Evolutionary conservation across 2,888 invertebrate genomes (phyloP).

Genomic region (Bedellia somnulentella): DNA sequence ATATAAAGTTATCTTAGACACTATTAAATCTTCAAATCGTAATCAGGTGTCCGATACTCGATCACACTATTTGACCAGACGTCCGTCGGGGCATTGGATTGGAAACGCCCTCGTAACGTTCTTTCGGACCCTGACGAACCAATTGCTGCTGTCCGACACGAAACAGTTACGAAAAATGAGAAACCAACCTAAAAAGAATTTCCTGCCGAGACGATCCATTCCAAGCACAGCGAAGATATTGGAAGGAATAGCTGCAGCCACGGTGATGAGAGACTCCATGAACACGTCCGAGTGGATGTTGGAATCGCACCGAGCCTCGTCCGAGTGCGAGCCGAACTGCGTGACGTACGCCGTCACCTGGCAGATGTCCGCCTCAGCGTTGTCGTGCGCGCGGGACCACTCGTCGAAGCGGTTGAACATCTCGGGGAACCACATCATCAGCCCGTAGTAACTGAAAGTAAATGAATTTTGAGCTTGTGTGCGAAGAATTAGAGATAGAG

Average conservation of each 20-base stretch:
- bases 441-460: slow-evolving; percentile 84
- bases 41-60: no score
- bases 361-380: slow-evolving; percentile 70
- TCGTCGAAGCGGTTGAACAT: slow-evolving; percentile 89
- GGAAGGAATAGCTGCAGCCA: slow-evolving; percentile 83
- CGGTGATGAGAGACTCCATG: slow-evolving; percentile 83
- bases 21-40: no score
- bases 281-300: slow-evolving; percentile 79
- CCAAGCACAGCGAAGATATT: slow-evolving; percentile 80
- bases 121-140: neutral
- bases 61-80: no score
- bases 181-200: slow-evolving; percentile 73
- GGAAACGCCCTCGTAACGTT: no score
- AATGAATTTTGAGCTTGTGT: no score
- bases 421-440: slow-evolving; percentile 98
- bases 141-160: neutral
- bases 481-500: no score
- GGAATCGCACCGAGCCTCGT: slow-evolving; percentile 63
- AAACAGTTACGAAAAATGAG: neutral
- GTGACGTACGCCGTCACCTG: slow-evolving; percentile 78
- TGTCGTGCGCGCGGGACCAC: slow-evolving; percentile 69
- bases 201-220: slow-evolving; percentile 85
- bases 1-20: no score
- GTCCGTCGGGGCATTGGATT: no score
- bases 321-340: slow-evolving; percentile 64